Evolutionary conservation across 2,113 vertebrate genomes (phyloP).

Genomic region (Ardeotis arabs): DNA sequence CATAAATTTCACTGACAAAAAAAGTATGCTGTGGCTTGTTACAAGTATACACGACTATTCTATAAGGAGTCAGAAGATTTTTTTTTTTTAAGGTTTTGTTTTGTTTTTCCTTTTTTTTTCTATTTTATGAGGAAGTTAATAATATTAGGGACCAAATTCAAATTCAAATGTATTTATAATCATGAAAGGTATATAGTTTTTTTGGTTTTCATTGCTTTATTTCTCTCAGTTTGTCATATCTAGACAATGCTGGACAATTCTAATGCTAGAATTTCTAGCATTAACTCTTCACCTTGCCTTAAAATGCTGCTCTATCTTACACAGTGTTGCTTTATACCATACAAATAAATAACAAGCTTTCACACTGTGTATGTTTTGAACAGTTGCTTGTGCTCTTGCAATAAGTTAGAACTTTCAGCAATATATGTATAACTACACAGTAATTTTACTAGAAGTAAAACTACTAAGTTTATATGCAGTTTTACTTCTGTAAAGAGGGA

Average conservation of each 20-base stretch:
- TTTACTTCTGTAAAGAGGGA: neutral
- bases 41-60: neutral
- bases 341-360: neutral
- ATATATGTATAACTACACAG: neutral
- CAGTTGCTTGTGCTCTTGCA: neutral
- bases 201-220: neutral
- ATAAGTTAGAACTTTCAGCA: neutral
- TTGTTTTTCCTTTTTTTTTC: neutral
- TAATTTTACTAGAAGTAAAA: no score
- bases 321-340: neutral
- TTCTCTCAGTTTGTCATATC: neutral
- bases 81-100: neutral
- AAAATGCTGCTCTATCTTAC: neutral
- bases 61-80: neutral
- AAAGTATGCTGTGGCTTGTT: neutral
- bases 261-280: neutral
- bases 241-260: neutral
- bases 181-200: rapidly evolving
- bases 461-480: neutral
- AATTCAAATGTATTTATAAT: neutral
- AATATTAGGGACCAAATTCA: neutral
- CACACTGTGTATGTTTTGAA: neutral
- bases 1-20: neutral
- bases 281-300: neutral
- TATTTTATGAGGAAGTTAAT: neutral